phyloP scores from a whole-genome alignment of 2,113 vertebrate species.

The Myotis brandtii region DNA sequence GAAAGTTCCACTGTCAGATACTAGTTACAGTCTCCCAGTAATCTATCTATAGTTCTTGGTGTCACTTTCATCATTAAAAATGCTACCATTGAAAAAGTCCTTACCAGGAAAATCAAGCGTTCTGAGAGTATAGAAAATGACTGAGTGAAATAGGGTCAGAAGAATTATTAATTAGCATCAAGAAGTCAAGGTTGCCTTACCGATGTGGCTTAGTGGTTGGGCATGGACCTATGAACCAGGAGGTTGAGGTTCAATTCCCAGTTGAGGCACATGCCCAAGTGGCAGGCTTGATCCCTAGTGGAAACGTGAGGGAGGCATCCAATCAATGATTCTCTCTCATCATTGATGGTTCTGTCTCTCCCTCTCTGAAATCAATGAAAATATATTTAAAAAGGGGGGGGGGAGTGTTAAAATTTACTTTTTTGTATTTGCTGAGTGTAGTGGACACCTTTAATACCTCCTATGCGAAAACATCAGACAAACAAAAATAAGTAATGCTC shows the following conservation, averaged over 20 bases:
- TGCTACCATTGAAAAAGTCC: neutral
- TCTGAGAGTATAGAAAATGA: neutral
- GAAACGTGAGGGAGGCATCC: too few relatives aligned
- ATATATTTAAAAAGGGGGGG: too few relatives aligned
- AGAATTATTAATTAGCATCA: neutral
- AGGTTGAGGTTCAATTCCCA: too few relatives aligned
- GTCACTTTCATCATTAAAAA: neutral
- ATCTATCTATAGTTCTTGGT: neutral
- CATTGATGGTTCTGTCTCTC: too few relatives aligned
- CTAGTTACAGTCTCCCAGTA: neutral
- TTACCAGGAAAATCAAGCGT: neutral
- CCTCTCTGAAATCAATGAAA: too few relatives aligned
- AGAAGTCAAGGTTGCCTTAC: neutral
- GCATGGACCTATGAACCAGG: too few relatives aligned
- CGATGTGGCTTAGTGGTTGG: too few relatives aligned
- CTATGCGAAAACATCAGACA: neutral
- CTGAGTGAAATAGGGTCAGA: neutral
- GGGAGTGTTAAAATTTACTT: neutral
- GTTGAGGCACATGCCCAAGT: too few relatives aligned
- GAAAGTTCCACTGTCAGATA: neutral
- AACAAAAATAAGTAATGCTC: neutral
- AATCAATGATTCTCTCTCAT: too few relatives aligned
- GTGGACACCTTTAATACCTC: neutral
- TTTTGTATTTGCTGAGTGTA: neutral
- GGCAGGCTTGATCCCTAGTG: too few relatives aligned